Conservation (phyloP, 2,888 invertebrate genomes). For the Tetragonula carbonaria region DNA sequence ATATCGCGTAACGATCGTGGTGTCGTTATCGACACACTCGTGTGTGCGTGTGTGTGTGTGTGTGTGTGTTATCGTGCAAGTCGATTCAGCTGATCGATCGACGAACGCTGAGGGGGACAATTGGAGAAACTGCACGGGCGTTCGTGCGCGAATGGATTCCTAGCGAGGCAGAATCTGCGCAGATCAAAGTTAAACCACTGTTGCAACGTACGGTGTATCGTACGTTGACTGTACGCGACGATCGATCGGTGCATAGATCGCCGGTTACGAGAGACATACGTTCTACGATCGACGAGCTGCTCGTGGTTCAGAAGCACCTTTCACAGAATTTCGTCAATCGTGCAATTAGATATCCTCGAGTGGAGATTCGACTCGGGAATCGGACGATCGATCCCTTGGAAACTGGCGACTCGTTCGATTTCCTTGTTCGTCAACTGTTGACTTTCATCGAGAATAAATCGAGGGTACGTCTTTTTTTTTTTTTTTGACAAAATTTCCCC, state of each 20-base stretch:
- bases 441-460: no score
- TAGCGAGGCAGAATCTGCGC: neutral
- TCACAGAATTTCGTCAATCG: neutral
- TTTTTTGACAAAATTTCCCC: no score
- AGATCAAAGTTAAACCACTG: neutral
- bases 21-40: no score
- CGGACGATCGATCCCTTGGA: neutral
- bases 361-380: neutral
- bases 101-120: slow-evolving; percentile 28
- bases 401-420: no score
- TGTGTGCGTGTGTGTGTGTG: no score
- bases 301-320: neutral
- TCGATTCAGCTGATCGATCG: slow-evolving; percentile 9
- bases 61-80: no score
- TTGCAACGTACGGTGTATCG: neutral
- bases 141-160: slow-evolving; percentile 43
- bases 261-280: neutral
- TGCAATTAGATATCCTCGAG: slow-evolving; percentile 29
- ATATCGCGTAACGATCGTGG: no score
- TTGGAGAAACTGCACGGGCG: slow-evolving; percentile 48
- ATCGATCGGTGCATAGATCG: slow-evolving; percentile 50
- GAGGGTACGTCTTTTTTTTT: no score
- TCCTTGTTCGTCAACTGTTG: no score
- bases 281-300: neutral
- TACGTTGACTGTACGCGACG: slow-evolving; percentile 17